phyloP scores from a whole-genome alignment of 2,113 vertebrate species.

The Sander vitreus region DNA sequence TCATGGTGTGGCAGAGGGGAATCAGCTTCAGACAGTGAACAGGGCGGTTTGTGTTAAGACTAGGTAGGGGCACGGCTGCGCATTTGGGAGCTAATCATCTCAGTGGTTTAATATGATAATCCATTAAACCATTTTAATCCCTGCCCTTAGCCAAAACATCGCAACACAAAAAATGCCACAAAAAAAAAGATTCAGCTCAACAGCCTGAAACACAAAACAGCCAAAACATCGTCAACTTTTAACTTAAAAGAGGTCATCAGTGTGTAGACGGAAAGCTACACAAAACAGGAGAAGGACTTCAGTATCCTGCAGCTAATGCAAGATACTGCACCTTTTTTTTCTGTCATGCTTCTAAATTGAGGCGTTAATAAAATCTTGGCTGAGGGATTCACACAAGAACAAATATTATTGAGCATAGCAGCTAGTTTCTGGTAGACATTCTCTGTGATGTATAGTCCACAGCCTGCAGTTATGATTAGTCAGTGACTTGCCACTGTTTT shows the following conservation, averaged over 20 bases:
- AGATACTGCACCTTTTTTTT: neutral
- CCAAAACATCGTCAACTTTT: neutral
- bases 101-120: constrained; percentile 44
- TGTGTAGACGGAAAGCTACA: neutral
- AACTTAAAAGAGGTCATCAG: constrained; percentile 10
- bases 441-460: neutral
- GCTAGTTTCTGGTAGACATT: neutral
- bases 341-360: neutral
- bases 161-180: neutral
- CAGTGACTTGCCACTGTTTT: neutral
- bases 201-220: neutral
- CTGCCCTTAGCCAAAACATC: constrained; percentile 42
- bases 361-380: constrained; percentile 6
- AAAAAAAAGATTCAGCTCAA: constrained; percentile 6
- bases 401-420: constrained; percentile 3
- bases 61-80: constrained; percentile 3
- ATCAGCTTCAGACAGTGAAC: neutral
- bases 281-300: neutral
- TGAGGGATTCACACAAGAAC: neutral
- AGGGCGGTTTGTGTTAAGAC: neutral
- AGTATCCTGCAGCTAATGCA: neutral
- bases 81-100: constrained; percentile 45
- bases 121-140: constrained; percentile 51
- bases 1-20: neutral
- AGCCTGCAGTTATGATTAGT: neutral